Percentiles rank a stretch among this genome's conserved stretches.
Conservation (phyloP, 1,140 invertebrate genomes). For the Lepidurus apus region DNA sequence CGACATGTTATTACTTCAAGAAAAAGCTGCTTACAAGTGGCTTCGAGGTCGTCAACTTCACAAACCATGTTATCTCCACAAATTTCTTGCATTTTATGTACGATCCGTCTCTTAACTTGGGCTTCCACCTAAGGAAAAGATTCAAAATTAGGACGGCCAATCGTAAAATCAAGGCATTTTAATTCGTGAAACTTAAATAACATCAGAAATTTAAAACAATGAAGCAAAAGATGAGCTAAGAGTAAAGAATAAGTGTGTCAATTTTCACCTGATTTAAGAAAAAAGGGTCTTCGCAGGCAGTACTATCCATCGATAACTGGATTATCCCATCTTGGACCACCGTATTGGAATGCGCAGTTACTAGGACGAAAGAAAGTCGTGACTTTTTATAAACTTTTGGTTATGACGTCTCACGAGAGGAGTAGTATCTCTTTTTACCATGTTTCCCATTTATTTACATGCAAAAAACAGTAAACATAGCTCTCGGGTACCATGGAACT, state of each 20-base stretch:
- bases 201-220: neutral
- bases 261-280: slow-evolving; percentile 40
- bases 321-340: slow-evolving; percentile 45
- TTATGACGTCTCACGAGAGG: no score
- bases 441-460: no score
- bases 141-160: neutral
- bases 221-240: no score
- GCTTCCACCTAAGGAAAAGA: slow-evolving; percentile 41
- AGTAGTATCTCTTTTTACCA: no score
- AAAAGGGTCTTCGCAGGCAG: slow-evolving; percentile 45
- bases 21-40: slow-evolving; percentile 43
- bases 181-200: neutral
- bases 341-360: slow-evolving; percentile 43
- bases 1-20: neutral
- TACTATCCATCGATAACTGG: slow-evolving; percentile 42
- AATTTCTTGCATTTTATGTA: slow-evolving; percentile 38
- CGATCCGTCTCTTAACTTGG: slow-evolving; percentile 40
- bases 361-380: slow-evolving; percentile 38
- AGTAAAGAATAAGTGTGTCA: neutral
- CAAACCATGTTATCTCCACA: slow-evolving; percentile 45
- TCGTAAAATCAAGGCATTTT: neutral
- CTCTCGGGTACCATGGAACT: no score
- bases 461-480: no score
- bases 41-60: slow-evolving; percentile 44
- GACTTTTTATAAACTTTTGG: neutral